Percentiles rank a stretch among this genome's conserved stretches.
Conservation (phyloP, 2,888 invertebrate species). For the Nephrotoma guestfalica region DNA sequence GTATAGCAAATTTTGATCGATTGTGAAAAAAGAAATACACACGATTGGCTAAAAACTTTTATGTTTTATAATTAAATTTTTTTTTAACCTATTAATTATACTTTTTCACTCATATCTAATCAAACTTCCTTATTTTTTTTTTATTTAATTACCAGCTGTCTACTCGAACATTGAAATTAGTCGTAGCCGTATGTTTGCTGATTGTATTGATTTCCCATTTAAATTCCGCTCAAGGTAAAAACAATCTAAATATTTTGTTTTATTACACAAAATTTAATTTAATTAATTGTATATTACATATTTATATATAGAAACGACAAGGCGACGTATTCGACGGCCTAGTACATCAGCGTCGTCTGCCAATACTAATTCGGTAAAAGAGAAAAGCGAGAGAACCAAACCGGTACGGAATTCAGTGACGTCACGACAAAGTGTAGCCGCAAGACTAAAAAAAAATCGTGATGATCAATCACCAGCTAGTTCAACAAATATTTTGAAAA, state of each 20-base stretch:
- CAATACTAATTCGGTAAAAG: not conserved
- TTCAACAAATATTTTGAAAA: constrained; percentile 10
- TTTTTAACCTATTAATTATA: not conserved
- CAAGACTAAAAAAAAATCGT: constrained; percentile 20
- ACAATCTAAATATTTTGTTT: constrained; percentile 3
- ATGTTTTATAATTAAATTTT: not conserved
- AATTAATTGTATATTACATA: not conserved
- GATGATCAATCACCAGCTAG: constrained; percentile 14
- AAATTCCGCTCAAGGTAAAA: constrained; percentile 43
- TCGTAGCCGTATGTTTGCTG: constrained; percentile 38
- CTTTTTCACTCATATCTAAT: not conserved
- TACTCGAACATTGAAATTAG: constrained; percentile 42
- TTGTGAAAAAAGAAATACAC: not conserved
- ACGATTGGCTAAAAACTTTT: not conserved
- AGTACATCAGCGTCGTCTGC: constrained; percentile 12
- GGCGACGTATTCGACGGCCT: constrained; percentile 20
- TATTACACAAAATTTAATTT: not conserved
- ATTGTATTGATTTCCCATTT: constrained; percentile 41
- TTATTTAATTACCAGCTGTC: constrained; percentile 40
- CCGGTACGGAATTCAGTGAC: constrained; percentile 25
- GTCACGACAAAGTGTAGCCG: constrained; percentile 40
- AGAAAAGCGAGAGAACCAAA: constrained; percentile 12
- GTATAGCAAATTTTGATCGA: not conserved
- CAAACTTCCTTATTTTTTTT: not conserved
- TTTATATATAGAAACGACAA: not conserved